Evolutionary conservation across 1,140 invertebrate species (phyloP).

Genomic region (Calephelis virginiensis): DNA sequence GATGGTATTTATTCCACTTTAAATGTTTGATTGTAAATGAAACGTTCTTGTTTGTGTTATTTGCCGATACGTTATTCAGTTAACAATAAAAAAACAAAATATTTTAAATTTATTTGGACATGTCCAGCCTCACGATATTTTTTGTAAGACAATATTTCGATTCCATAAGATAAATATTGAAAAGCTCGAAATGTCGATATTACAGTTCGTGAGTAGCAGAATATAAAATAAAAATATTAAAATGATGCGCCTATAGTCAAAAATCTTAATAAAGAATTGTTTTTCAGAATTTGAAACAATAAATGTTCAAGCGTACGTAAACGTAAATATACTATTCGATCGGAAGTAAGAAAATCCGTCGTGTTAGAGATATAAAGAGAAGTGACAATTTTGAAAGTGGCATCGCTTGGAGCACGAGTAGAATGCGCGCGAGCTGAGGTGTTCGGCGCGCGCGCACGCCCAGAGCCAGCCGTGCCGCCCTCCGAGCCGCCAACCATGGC

Average conservation of each 20-base stretch:
- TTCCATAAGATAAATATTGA: not conserved
- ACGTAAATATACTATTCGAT: constrained; percentile 19
- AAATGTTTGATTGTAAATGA: not conserved
- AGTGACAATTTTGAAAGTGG: constrained; percentile 58
- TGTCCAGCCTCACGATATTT: constrained; percentile 2
- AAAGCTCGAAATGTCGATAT: no score
- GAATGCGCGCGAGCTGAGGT: constrained; percentile 70
- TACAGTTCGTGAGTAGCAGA: no score
- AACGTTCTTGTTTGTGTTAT: not conserved
- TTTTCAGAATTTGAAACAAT: constrained; percentile 39
- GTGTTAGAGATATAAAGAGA: constrained; percentile 25
- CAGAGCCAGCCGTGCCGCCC: constrained; percentile 68
- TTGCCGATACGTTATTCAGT: not conserved
- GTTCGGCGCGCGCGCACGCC: constrained; percentile 64
- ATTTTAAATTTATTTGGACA: not conserved
- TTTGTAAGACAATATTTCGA: constrained; percentile 10
- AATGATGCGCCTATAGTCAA: constrained; percentile 6
- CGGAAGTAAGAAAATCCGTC: constrained; percentile 18
- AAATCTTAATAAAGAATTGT: constrained; percentile 21
- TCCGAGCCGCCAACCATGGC: constrained; percentile 74
- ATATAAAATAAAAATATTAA: not conserved
- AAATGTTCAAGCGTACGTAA: constrained; percentile 22
- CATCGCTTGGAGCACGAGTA: constrained; percentile 57
- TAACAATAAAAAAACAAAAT: not conserved
- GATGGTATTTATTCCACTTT: not conserved